Evolutionary conservation across 37 sponge, comb jelly and placozoan genomes (phyloP).

Genomic region (Tethya wilhelma): DNA sequence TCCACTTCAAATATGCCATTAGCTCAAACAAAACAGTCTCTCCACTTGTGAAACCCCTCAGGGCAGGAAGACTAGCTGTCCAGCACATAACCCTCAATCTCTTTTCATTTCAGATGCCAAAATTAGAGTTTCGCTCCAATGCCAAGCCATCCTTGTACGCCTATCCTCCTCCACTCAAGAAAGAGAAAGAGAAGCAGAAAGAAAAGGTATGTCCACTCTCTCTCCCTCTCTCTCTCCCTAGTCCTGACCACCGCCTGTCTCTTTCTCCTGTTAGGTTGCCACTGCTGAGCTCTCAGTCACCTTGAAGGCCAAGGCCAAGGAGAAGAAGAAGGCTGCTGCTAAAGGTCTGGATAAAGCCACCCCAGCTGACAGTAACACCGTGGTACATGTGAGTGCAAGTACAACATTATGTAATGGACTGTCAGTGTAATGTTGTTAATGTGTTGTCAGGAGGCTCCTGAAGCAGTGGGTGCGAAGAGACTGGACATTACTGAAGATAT

Average conservation of each 20-base stretch:
- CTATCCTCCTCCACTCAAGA: slow-evolving; percentile 86
- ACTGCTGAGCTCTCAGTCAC: slow-evolving; percentile 96
- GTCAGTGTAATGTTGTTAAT: not conserved
- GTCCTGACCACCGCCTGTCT: not conserved
- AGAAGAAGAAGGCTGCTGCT: slow-evolving; percentile 73
- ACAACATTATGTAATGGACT: too few species aligned
- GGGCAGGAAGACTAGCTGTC: too few species aligned
- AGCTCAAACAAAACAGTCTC: too few species aligned
- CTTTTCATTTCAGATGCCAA: slow-evolving; percentile 84
- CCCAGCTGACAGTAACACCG: too few species aligned
- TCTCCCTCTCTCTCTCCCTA: not conserved
- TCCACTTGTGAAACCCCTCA: too few species aligned
- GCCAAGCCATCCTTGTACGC: slow-evolving; percentile 92
- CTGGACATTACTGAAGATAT: not conserved
- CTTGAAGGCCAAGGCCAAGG: slow-evolving; percentile 83
- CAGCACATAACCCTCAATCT: too few species aligned
- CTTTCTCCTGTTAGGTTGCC: slow-evolving; percentile 65
- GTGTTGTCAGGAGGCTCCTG: not conserved
- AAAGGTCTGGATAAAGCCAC: too few species aligned
- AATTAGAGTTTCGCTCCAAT: slow-evolving; percentile 83
- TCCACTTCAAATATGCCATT: too few species aligned
- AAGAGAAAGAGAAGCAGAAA: slow-evolving; percentile 90
- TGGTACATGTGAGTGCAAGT: too few species aligned
- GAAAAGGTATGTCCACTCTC: slow-evolving; percentile 75
- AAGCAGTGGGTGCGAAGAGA: slow-evolving; percentile 11